Percentiles rank a stretch among this genome's conserved stretches.
These are phyloP conservation scores for Aphelenchoides besseyi DNA, from an alignment of 1,140 invertebrate species.

Conservation along the genomic window DNA sequence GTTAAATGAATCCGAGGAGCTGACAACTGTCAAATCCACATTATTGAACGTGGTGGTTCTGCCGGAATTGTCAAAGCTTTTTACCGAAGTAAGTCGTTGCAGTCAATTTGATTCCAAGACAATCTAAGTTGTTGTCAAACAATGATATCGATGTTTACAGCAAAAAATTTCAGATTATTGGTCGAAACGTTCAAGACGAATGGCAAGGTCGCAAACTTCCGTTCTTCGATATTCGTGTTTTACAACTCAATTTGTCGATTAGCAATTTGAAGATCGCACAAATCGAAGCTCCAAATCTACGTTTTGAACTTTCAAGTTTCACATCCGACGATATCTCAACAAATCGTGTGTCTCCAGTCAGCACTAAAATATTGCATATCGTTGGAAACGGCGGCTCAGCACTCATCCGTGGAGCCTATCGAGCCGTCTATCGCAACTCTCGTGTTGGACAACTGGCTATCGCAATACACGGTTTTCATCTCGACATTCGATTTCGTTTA, in stretches of 20 bases:
- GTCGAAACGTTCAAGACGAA: neutral
- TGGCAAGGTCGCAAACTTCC: neutral
- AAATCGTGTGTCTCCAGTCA: neutral
- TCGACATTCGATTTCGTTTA: neutral
- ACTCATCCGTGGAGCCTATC: neutral
- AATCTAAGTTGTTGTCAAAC: too few species aligned
- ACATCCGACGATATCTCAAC: neutral
- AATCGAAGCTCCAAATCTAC: neutral
- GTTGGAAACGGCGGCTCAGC: neutral
- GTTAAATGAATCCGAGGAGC: neutral
- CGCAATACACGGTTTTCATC: neutral
- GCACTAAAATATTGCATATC: neutral
- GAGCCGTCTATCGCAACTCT: neutral
- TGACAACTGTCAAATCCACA: neutral
- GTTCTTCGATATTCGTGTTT: neutral
- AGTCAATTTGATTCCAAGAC: too few species aligned
- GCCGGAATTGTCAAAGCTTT: neutral
- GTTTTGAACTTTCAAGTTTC: neutral
- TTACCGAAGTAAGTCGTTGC: neutral
- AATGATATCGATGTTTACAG: too few species aligned
- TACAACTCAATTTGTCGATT: slow-evolving; percentile 1
- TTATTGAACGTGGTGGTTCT: neutral
- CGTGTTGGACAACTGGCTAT: neutral
- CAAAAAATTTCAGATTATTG: neutral
- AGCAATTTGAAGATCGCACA: neutral